Conservation (phyloP, 2,113 vertebrate species). For the Eurypyga helias region DNA sequence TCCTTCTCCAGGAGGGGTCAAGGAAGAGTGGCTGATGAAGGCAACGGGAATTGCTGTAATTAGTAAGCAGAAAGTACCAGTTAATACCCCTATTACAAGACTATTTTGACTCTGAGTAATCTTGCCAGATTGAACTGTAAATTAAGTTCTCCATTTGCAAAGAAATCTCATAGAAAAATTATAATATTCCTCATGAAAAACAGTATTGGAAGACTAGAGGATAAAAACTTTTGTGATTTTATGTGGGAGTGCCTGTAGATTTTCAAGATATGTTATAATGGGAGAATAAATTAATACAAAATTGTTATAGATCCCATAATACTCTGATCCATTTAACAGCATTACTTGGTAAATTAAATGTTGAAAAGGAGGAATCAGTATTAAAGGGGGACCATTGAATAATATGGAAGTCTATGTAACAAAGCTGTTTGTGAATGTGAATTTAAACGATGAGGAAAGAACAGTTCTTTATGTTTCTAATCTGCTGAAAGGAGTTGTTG, state of each 20-base stretch:
- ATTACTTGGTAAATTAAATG: not conserved
- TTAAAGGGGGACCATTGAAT: not conserved
- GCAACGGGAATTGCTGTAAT: not conserved
- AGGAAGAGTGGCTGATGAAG: not conserved
- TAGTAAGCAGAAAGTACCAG: not conserved
- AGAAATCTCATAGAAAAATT: not conserved
- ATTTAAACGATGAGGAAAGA: not conserved
- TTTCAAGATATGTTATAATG: not conserved
- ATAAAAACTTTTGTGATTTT: not conserved
- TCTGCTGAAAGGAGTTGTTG: not conserved
- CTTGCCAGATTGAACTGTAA: not conserved
- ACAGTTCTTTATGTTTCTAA: not conserved
- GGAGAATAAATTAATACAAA: not conserved
- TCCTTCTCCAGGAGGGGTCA: not conserved
- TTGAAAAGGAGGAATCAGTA: not conserved
- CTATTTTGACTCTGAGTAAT: not conserved
- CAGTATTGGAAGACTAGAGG: not conserved
- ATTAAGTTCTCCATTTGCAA: not conserved
- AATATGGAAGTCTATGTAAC: not conserved
- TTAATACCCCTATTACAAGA: not conserved
- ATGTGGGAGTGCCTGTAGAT: not conserved
- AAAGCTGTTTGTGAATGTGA: not conserved
- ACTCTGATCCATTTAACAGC: not conserved
- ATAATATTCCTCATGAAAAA: not conserved
- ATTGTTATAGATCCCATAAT: not conserved